Conservation (phyloP, 2,888 invertebrate species). For the Phymatocera aterrima region DNA sequence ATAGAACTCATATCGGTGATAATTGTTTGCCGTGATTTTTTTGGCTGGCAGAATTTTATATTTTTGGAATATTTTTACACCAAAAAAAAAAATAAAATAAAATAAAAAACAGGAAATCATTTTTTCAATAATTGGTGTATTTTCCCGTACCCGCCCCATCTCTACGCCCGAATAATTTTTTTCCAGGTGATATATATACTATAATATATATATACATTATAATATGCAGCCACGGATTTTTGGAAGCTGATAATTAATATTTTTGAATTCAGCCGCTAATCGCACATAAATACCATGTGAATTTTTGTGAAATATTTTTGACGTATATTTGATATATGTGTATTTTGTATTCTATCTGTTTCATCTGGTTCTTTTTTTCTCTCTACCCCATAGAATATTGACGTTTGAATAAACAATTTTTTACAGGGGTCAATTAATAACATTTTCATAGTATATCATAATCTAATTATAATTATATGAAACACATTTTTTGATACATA, state of each 20-base stretch:
- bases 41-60: constrained; percentile 75
- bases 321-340: no score
- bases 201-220: neutral
- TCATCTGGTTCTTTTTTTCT: constrained; percentile 47
- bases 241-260: constrained; percentile 70
- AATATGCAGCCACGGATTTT: constrained; percentile 71
- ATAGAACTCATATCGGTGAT: neutral
- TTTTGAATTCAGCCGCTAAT: constrained; percentile 70
- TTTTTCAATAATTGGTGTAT: constrained; percentile 51
- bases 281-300: constrained; percentile 53
- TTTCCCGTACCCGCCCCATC: constrained; percentile 55
- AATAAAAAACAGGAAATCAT: neutral
- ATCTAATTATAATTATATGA: no score
- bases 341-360: constrained; percentile 42
- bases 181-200: constrained; percentile 65
- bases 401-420: neutral
- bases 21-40: constrained; percentile 50
- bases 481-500: no score
- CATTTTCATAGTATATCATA: no score
- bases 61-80: constrained; percentile 72
- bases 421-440: no score
- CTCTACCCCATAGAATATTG: neutral
- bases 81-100: constrained; percentile 49
- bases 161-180: constrained; percentile 63
- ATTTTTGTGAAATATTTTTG: no score